phyloP scores from a whole-genome alignment of 2,888 invertebrate genomes.

The Drosophila imparisetae region DNA sequence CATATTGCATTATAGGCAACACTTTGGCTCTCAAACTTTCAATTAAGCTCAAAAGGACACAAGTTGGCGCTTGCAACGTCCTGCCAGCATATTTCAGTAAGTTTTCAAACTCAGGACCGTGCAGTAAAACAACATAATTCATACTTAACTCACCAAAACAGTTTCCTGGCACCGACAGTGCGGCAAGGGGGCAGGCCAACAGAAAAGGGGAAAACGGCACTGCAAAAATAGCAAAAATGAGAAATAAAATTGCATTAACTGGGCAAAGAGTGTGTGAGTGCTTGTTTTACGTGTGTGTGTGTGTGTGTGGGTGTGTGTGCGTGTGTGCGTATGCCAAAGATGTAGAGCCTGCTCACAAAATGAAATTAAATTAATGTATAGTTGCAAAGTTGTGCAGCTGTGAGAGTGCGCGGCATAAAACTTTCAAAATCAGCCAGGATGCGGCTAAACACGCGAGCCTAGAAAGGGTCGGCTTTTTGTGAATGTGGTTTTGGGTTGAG shows the following conservation, averaged over 20 bases:
- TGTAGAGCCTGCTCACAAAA: conserved; percentile 77
- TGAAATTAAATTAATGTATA: conserved; percentile 79
- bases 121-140: conserved; percentile 75
- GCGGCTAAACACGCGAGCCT: conserved; percentile 67
- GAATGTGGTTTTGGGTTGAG: neutral
- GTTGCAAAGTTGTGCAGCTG: conserved; percentile 65
- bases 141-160: conserved; percentile 79
- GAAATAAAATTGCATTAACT: conserved; percentile 72
- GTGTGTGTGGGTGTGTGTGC: conserved; percentile 20
- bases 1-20: conserved; percentile 58
- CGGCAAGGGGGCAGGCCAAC: conserved; percentile 22
- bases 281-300: conserved; percentile 12
- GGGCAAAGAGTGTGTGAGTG: conserved; percentile 34
- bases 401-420: conserved; percentile 57
- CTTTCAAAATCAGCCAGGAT: conserved; percentile 72
- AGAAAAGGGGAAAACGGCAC: conserved; percentile 39
- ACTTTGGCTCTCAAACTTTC: conserved; percentile 59
- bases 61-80: conserved; percentile 51
- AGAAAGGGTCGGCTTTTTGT: neutral
- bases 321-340: conserved; percentile 57
- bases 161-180: conserved; percentile 57
- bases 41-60: conserved; percentile 75
- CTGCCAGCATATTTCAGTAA: conserved; percentile 73
- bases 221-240: conserved; percentile 60
- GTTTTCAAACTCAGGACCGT: conserved; percentile 68